Evolutionary conservation across 2,797 vertebrate genomes (phyloP).

Genomic region (Xiphophorus birchmanni): DNA sequence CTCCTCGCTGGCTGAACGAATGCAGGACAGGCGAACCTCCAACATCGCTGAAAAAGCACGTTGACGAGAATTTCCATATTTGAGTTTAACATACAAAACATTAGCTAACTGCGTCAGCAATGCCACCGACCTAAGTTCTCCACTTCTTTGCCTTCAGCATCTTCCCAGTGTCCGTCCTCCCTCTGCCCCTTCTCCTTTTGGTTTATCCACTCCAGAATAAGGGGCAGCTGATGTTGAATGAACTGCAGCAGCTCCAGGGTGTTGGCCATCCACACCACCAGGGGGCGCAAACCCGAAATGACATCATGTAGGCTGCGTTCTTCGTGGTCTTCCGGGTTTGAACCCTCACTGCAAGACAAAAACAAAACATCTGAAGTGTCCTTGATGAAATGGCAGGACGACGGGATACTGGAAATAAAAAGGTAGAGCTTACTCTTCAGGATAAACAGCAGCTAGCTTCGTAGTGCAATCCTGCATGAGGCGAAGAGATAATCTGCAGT

Average conservation of each 20-base stretch:
- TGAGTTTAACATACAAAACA: background rate
- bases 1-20: conserved; percentile 79
- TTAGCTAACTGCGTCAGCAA: background rate
- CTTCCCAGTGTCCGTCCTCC: conserved; percentile 47
- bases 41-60: conserved; percentile 56
- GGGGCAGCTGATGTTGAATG: conserved; percentile 80
- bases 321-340: conserved; percentile 37
- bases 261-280: conserved; percentile 85
- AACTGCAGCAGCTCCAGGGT: conserved; percentile 83
- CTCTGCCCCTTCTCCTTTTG: conserved; percentile 41
- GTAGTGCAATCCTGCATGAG: conserved; percentile 78
- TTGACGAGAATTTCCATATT: background rate
- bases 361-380: background rate
- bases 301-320: conserved; percentile 49
- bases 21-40: conserved; percentile 68
- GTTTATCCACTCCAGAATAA: conserved; percentile 74
- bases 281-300: conserved; percentile 74
- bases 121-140: conserved; percentile 60
- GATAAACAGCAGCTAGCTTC: conserved; percentile 72
- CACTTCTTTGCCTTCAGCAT: conserved; percentile 49
- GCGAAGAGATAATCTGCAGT: background rate
- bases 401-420: background rate
- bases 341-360: conserved; percentile 25
- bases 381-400: background rate
- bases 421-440: conserved; percentile 73